Evolutionary conservation across 2,888 invertebrate genomes (phyloP).

Genomic region (Alloplasta piceator): DNA sequence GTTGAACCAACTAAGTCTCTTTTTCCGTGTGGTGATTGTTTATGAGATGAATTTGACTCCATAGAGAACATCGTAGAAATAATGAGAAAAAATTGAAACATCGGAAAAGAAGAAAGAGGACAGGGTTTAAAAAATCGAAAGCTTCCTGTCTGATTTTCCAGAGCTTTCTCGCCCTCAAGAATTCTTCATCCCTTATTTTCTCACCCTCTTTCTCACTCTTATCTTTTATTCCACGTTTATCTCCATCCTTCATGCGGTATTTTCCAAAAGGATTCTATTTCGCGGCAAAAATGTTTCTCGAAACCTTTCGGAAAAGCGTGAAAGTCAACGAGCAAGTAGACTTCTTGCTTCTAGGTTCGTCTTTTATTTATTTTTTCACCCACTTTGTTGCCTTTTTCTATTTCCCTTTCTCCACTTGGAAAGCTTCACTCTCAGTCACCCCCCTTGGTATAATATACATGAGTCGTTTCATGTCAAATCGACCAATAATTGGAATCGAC

Average conservation of each 20-base stretch:
- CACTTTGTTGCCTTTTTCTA: constrained; percentile 18
- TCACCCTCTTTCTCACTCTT: constrained; percentile 12
- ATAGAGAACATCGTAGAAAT: not conserved
- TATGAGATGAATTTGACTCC: too few species aligned
- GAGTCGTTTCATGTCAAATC: too few species aligned
- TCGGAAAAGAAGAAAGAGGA: not conserved
- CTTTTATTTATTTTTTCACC: constrained; percentile 16
- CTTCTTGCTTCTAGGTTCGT: constrained; percentile 5
- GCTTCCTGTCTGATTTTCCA: constrained; percentile 31
- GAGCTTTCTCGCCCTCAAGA: constrained; percentile 35
- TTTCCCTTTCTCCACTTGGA: not conserved
- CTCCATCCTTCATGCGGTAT: constrained; percentile 5
- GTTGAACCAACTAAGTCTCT: too few species aligned
- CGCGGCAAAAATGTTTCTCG: constrained; percentile 35
- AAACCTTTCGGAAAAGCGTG: constrained; percentile 46
- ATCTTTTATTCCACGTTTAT: constrained; percentile 38
- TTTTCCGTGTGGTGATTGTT: too few species aligned
- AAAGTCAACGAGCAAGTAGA: constrained; percentile 29
- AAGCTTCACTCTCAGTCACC: constrained; percentile 15
- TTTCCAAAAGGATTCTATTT: constrained; percentile 54
- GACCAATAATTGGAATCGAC: too few species aligned
- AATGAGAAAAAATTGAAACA: not conserved
- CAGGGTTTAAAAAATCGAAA: not conserved
- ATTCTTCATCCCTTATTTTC: constrained; percentile 26
- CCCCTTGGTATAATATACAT: not conserved